A percentile compares a stretch with the other conserved stretches of the same genome.
Evolutionary conservation across 1,140 invertebrate species (phyloP).

Genomic region (Adoxophyes honmai): DNA sequence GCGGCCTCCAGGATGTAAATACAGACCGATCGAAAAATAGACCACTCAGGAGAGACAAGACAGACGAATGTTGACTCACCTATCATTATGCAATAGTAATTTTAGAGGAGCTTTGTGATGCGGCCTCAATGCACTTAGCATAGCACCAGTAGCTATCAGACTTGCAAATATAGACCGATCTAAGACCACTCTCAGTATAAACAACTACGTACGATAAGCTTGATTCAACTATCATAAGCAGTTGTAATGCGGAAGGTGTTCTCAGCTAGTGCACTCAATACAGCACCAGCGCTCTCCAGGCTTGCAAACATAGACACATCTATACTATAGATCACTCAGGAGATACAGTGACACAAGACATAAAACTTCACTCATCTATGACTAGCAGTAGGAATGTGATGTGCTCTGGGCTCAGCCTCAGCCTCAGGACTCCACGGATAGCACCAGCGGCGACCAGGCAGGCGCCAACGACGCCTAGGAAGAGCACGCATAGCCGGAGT

Average conservation of each 20-base stretch:
- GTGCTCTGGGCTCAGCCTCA: no score
- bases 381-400: conserved; percentile 85
- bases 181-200: no score
- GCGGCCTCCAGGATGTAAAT: no score
- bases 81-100: conserved; percentile 87
- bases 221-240: conserved; percentile 89
- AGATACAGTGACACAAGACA: no score
- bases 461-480: conserved; percentile 78
- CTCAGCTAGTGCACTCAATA: conserved; percentile 58
- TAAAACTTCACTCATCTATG: conserved; percentile 88
- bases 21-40: no score
- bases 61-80: no score
- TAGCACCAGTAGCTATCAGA: conserved; percentile 84
- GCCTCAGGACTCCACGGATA: conserved; percentile 83
- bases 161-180: no score
- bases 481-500: conserved; percentile 60
- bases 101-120: conserved; percentile 86
- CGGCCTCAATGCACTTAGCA: conserved; percentile 83
- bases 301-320: no score
- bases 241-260: conserved; percentile 85
- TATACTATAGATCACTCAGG: no score
- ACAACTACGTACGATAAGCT: no score
- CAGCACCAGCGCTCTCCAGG: no score
- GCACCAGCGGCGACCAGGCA: conserved; percentile 85
- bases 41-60: no score